Percentiles rank a stretch among this genome's conserved stretches.
phyloP scores from a whole-genome alignment of 2,888 invertebrate genomes.

The Fragum fragum region DNA sequence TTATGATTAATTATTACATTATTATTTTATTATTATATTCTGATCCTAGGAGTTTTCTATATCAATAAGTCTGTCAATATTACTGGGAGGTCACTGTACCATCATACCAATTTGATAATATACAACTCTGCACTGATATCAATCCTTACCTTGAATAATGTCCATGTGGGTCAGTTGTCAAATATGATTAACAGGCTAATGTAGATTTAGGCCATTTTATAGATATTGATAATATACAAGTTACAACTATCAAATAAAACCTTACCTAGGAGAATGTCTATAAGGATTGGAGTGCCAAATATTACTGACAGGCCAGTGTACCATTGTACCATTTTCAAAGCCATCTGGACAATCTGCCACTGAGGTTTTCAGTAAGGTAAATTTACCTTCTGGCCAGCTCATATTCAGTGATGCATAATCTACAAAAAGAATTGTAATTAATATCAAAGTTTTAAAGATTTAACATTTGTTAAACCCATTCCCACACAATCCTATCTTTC shows the following conservation, averaged over 20 bases:
- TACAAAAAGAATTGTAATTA: background rate
- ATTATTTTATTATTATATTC: no score
- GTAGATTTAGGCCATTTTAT: conserved; percentile 1
- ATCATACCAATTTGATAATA: no score
- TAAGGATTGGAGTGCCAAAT: conserved; percentile 13
- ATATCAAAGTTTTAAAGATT: background rate
- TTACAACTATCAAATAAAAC: background rate
- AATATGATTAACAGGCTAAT: conserved; percentile 12
- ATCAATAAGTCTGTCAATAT: no score
- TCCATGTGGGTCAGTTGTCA: background rate
- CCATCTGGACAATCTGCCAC: conserved; percentile 9
- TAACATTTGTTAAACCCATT: no score
- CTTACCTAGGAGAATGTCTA: conserved; percentile 12
- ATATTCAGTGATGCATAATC: background rate
- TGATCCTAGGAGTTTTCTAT: no score
- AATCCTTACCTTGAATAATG: conserved; percentile 9
- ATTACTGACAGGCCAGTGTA: conserved; percentile 17
- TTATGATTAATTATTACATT: no score
- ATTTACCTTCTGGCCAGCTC: conserved; percentile 8
- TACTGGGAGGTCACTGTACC: no score
- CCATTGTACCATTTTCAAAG: conserved; percentile 16
- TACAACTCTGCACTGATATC: no score
- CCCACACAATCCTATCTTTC: no score
- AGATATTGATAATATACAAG: background rate
- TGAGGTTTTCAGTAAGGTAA: background rate